Evolutionary conservation across 1,140 invertebrate genomes (phyloP).

Genomic region (Lerema accius): DNA sequence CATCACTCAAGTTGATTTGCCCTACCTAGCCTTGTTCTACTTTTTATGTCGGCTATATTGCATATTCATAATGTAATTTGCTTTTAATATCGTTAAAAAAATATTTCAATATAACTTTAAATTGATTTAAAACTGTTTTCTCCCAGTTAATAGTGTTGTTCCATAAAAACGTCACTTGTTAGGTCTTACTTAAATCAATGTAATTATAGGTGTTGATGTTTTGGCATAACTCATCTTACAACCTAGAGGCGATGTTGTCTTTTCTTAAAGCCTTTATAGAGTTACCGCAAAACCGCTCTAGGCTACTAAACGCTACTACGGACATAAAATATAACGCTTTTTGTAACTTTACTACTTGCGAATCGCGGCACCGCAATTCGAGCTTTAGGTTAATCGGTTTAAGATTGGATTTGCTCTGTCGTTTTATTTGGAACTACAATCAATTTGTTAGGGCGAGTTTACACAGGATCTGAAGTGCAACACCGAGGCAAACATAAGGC

Average conservation of each 20-base stretch:
- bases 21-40: too few species aligned
- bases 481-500: conserved; percentile 72
- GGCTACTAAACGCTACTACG: conserved; percentile 78
- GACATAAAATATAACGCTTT: conserved; percentile 69
- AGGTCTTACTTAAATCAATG: conserved; percentile 64
- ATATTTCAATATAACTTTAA: not conserved
- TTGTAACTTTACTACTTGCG: conserved; percentile 56
- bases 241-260: conserved; percentile 56
- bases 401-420: conserved; percentile 46
- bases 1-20: too few species aligned
- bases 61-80: not conserved
- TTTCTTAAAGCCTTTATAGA: conserved; percentile 64
- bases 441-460: conserved; percentile 77
- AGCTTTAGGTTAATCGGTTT: conserved; percentile 38
- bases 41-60: too few species aligned
- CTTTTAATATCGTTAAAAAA: not conserved
- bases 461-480: conserved; percentile 80
- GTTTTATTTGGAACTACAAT: conserved; percentile 49
- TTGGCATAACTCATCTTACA: conserved; percentile 58
- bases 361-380: conserved; percentile 36
- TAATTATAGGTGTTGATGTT: conserved; percentile 64
- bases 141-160: conserved; percentile 35
- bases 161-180: conserved; percentile 50
- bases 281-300: conserved; percentile 67
- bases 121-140: conserved; percentile 22